Base-by-base conservation (phyloP, 2,113 vertebrate genomes). In the Hoplias malabaricus region DNA sequence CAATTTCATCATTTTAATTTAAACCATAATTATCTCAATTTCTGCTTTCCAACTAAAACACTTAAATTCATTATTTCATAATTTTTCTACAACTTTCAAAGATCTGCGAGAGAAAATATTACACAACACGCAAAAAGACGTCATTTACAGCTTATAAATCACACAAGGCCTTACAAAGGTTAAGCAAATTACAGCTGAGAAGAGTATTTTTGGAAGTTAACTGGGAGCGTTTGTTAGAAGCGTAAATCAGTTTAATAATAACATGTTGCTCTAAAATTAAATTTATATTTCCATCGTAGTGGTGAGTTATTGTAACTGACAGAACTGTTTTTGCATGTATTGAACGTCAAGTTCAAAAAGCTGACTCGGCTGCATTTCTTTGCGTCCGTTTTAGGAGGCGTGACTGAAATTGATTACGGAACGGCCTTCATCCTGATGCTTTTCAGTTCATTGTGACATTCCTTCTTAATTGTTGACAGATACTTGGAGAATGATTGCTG, bases 321-420 rank as follows among this genome's bases (percentile, higher is more conserved):
- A 43, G 54, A 29, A 23, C 46, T 61, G 19, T 31, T 61, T 57
- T 61, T 31, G 33, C 33, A 66, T 75, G 14, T 40, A 54, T 75
- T 21, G 33, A 29, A 23, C 13, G 33, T n/a, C 5, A 8, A 9
- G 29, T 25, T 36, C n/a, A 53, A 38, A 63, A 54, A 66, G 61
- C 46, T 75, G 73, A 53, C 33, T 14, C 29, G 31, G 46, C 61
- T 66, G 25, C 8, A 66, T 54, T 53, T 38, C n/a, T 36, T 4
- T 36, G 12, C n/a, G 62, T 19, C 73, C 29, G 29, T 63, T 63
- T 19, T 9, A 63, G 59, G 48, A 9, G 7, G n/a, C 21, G 48
- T 53, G 48, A 62, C 14, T n/a, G 19, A n/a, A 54, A 75, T 66
- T 27, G 61, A 75, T 75, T 75, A 63, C 13, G 25, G 31, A 36